Evolutionary conservation across 2,888 invertebrate genomes (phyloP).

Genomic region (Chrysotoxum bicinctum): DNA sequence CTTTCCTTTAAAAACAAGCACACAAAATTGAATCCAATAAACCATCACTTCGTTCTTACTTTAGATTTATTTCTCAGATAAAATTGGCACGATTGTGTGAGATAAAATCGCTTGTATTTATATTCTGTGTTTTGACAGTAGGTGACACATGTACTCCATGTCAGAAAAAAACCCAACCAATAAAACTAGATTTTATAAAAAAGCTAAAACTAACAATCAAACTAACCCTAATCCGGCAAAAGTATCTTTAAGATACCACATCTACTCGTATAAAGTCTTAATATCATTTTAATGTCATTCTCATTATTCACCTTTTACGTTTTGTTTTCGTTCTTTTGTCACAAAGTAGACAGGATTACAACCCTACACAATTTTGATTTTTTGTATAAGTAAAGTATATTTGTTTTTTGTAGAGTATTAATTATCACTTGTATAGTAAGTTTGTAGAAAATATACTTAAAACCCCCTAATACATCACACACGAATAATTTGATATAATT

Average conservation of each 20-base stretch:
- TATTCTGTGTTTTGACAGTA: background rate
- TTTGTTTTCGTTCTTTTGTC: constrained; percentile 6
- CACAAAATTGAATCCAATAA: background rate
- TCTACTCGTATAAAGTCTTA: background rate
- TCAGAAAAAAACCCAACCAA: background rate
- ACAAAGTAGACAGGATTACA: background rate
- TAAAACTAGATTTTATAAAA: background rate
- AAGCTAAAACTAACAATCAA: background rate
- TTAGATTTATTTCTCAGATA: background rate
- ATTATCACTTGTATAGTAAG: constrained; percentile 30
- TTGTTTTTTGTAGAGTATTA: background rate
- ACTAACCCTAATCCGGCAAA: background rate
- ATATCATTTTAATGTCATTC: background rate
- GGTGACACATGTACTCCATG: background rate
- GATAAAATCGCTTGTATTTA: background rate
- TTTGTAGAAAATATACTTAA: constrained; percentile 13
- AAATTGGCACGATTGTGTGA: no score
- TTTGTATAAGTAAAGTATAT: background rate
- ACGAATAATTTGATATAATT: background rate
- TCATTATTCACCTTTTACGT: constrained; percentile 52
- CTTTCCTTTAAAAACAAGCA: background rate
- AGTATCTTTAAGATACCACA: background rate
- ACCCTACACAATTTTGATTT: background rate
- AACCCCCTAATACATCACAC: background rate
- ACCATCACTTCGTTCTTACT: background rate